A percentile compares a stretch with the other conserved stretches of the same genome.
Conservation (phyloP, 2,888 invertebrate species). For the Hololepta plana region DNA sequence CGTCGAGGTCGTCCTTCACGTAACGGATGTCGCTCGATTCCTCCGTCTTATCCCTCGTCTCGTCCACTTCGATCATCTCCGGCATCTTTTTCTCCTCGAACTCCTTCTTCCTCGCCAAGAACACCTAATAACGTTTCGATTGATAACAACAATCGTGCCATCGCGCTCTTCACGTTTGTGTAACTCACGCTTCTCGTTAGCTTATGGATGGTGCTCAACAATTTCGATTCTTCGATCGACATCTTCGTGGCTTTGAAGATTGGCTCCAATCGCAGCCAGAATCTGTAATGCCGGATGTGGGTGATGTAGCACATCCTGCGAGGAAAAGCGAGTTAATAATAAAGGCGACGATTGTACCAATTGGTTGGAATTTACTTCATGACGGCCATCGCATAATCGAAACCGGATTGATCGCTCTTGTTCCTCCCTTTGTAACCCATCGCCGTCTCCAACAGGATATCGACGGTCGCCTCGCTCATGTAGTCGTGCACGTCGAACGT, state of each 20-base stretch:
- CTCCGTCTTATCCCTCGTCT: slow-evolving; percentile 25
- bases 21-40: slow-evolving; percentile 7
- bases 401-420: slow-evolving; percentile 29
- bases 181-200: slow-evolving; percentile 27
- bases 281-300: slow-evolving; percentile 31
- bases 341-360: slow-evolving; percentile 7
- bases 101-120: too few relatives aligned
- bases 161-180: slow-evolving; percentile 4
- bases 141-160: too few relatives aligned
- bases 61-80: slow-evolving; percentile 3
- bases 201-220: slow-evolving; percentile 29
- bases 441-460: slow-evolving; percentile 34
- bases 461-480: slow-evolving; percentile 30
- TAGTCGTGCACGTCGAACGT: slow-evolving; percentile 33
- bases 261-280: slow-evolving; percentile 27
- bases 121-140: too few relatives aligned
- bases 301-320: slow-evolving; percentile 36
- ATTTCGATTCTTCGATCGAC: slow-evolving; percentile 25
- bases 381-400: slow-evolving; percentile 35
- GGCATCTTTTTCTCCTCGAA: too few relatives aligned
- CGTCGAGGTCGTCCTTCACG: slow-evolving; percentile 51
- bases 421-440: slow-evolving; percentile 34
- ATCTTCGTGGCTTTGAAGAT: slow-evolving; percentile 30
- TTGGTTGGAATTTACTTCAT: too few relatives aligned
- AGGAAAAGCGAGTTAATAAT: slow-evolving; percentile 6